Evolutionary conservation across 2,113 vertebrate species (phyloP).

Genomic region (Lasiurus cinereus): DNA sequence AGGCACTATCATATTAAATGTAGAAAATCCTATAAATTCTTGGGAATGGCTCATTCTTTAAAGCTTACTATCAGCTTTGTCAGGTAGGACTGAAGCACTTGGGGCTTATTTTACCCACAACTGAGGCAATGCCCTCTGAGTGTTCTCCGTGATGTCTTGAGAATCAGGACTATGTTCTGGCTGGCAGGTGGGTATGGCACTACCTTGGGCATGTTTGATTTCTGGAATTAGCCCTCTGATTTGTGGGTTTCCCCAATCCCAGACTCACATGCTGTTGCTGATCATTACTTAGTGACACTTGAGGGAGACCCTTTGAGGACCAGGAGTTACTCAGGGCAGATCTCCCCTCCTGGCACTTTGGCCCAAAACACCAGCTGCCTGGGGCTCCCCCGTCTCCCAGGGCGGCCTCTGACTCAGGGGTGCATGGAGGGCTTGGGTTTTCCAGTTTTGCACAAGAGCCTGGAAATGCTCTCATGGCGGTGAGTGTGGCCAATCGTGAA

Average conservation of each 20-base stretch:
- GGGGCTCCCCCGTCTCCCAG: fast-evolving
- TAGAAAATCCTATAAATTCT: not conserved
- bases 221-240: not conserved
- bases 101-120: no score
- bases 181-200: not conserved
- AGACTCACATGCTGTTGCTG: not conserved
- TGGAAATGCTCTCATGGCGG: no score
- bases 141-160: no score
- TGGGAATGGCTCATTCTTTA: no score
- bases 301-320: not conserved
- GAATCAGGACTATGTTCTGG: fast-evolving
- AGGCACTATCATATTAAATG: not conserved
- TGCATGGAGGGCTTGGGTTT: not conserved
- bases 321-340: not conserved
- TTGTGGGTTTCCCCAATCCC: fast-evolving
- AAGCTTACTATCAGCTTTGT: not conserved
- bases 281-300: not conserved
- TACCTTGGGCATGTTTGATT: no score
- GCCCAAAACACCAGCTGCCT: no score
- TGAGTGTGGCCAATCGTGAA: no score
- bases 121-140: no score
- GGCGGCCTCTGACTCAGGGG: not conserved
- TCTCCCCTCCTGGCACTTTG: no score
- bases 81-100: not conserved
- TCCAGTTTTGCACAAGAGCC: no score